A percentile compares a stretch with the other conserved stretches of the same genome.
Evolutionary conservation across 2,113 vertebrate species (phyloP).

Genomic region (Calcarius ornatus): DNA sequence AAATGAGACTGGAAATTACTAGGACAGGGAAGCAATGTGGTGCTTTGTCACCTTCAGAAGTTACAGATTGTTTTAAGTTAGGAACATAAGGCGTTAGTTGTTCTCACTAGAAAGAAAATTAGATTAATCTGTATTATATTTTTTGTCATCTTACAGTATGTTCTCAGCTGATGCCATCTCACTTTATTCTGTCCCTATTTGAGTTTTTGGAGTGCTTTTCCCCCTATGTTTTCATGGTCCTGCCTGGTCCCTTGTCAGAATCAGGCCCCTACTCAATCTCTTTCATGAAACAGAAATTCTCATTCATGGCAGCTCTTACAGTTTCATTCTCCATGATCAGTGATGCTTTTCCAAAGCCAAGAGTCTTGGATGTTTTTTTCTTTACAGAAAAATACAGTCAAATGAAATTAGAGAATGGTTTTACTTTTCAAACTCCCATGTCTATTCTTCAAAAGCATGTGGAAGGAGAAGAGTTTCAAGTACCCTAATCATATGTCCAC

Average conservation of each 20-base stretch:
- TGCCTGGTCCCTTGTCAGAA: background rate
- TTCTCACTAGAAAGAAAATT: background rate
- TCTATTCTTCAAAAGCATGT: background rate
- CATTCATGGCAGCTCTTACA: background rate
- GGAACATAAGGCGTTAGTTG: background rate
- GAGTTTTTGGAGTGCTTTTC: background rate
- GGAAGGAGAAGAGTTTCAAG: background rate
- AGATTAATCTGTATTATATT: background rate
- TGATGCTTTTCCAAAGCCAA: background rate
- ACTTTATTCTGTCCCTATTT: background rate
- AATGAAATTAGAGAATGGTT: background rate
- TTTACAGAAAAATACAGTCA: background rate
- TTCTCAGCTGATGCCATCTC: background rate
- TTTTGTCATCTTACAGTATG: background rate
- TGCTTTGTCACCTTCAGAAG: background rate
- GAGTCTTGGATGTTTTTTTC: background rate
- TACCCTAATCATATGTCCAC: fast-evolving
- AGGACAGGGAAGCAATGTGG: background rate
- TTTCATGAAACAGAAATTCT: background rate
- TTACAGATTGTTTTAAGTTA: background rate
- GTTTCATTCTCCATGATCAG: background rate
- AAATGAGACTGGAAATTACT: background rate
- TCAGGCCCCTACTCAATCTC: background rate
- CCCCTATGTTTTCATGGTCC: background rate
- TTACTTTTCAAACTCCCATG: background rate